phyloP scores from a whole-genome alignment of 2,113 vertebrate genomes.

The Dicerorhinus sumatrensis region DNA sequence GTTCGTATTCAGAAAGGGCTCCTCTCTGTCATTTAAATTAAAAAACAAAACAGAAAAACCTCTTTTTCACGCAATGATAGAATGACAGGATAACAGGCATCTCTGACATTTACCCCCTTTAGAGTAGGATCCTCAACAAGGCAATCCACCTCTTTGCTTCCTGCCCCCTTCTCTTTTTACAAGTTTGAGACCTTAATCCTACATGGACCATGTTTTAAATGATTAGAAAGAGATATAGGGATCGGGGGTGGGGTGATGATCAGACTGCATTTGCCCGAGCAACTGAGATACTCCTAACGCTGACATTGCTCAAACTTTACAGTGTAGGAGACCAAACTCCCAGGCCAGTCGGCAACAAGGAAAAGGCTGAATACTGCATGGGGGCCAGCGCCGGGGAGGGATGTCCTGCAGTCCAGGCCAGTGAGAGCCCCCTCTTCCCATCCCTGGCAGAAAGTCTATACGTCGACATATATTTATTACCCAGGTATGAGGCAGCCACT shows the following conservation, averaged over 20 bases:
- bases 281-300: neutral
- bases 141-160: conserved; percentile 44
- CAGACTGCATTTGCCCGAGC: neutral
- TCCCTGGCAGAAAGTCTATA: neutral
- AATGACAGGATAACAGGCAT: neutral
- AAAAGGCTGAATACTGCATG: neutral
- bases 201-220: neutral
- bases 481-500: conserved; percentile 48
- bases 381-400: neutral
- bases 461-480: conserved; percentile 53
- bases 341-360: neutral
- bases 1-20: conserved; percentile 64
- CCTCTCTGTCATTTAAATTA: conserved; percentile 31
- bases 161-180: neutral
- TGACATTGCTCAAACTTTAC: conserved; percentile 48
- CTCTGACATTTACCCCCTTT: neutral
- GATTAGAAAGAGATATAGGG: neutral
- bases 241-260: neutral
- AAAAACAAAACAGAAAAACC: neutral
- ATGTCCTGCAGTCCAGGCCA: neutral
- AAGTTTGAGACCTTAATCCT: conserved; percentile 54
- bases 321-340: neutral
- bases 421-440: neutral
- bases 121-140: neutral
- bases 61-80: neutral